Conservation (phyloP, 1,140 invertebrate genomes). For the Protaetia brevitarsis region DNA sequence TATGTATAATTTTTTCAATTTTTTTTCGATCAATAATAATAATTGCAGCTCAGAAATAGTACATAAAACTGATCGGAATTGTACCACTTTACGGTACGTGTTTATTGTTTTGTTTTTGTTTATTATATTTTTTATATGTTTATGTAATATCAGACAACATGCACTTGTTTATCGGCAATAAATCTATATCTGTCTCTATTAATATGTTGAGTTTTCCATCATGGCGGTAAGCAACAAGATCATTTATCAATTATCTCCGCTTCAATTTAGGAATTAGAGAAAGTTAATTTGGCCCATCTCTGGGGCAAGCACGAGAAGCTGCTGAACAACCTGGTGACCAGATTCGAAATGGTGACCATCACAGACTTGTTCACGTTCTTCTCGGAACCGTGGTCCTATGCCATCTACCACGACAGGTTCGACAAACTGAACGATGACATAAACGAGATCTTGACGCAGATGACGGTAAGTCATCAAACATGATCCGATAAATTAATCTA, state of each 20-base stretch:
- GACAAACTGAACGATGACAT: slow-evolving; percentile 48
- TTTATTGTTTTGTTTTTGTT: not conserved
- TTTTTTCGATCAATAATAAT: no score
- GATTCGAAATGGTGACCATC: slow-evolving; percentile 55
- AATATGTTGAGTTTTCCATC: not conserved
- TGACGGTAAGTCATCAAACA: slow-evolving; percentile 38
- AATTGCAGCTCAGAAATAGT: no score
- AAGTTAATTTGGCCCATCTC: slow-evolving; percentile 53
- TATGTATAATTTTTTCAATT: no score
- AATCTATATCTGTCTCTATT: not conserved
- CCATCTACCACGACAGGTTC: slow-evolving; percentile 60
- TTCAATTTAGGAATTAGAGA: slow-evolving; percentile 51
- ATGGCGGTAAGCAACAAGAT: not conserved
- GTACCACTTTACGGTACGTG: no score
- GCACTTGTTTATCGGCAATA: no score
- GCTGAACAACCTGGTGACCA: slow-evolving; percentile 57
- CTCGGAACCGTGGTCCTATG: slow-evolving; percentile 58
- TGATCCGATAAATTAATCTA: not conserved
- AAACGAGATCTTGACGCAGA: slow-evolving; percentile 40
- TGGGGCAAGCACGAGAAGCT: slow-evolving; percentile 63
- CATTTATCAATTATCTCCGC: no score
- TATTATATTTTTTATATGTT: no score
- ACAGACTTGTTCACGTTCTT: slow-evolving; percentile 62
- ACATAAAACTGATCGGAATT: no score
- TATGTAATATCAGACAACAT: no score